Evolutionary conservation across 2,113 vertebrate species (phyloP).

Genomic region (Corythornis cristatus): DNA sequence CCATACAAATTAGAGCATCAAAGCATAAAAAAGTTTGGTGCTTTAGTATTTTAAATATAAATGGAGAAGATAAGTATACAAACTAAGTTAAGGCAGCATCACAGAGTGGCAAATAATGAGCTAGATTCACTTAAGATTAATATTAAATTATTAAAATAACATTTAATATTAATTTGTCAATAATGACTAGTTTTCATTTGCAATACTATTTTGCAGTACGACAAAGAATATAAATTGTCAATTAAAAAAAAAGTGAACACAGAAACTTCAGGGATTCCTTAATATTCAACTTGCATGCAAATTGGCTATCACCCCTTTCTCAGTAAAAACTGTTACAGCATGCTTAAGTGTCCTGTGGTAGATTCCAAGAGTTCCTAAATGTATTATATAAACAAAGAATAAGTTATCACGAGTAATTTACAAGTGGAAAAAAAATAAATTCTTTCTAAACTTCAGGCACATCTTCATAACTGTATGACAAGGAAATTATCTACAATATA

Average conservation of each 20-base stretch:
- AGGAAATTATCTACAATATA: not conserved
- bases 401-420: not conserved
- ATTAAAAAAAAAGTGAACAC: not conserved
- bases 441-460: not conserved
- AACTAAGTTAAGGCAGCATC: not conserved
- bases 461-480: not conserved
- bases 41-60: not conserved
- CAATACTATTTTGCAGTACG: not conserved
- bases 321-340: not conserved
- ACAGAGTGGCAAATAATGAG: not conserved
- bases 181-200: not conserved
- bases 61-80: not conserved
- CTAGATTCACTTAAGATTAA: not conserved
- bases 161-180: not conserved
- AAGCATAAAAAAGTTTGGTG: not conserved
- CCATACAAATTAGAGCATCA: not conserved
- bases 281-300: not conserved
- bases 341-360: not conserved
- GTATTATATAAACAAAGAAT: fast-evolving
- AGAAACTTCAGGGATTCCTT: not conserved
- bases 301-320: not conserved
- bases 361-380: not conserved
- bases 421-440: not conserved
- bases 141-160: not conserved
- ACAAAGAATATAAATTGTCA: not conserved